These are phyloP conservation scores for Rhagonycha fulva DNA, from an alignment of 2,888 invertebrate species.

Conservation along the genomic window DNA sequence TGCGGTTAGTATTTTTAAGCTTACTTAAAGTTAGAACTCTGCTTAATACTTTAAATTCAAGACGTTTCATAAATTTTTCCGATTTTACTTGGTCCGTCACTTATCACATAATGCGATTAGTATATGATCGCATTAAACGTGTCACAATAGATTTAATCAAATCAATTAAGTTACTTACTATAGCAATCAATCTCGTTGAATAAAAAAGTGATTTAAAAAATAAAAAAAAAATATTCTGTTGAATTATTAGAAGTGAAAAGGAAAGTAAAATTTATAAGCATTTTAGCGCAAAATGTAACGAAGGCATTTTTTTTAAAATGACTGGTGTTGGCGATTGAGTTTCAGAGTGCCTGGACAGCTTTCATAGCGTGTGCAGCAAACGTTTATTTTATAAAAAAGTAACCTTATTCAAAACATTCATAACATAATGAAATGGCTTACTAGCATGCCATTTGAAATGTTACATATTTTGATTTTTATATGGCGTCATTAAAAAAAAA, in stretches of 20 bases:
- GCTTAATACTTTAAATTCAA: too few relatives aligned
- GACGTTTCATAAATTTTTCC: too few relatives aligned
- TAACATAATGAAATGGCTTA: slow-evolving; percentile 45
- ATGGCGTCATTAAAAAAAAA: background rate
- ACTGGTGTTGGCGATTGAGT: slow-evolving; percentile 9
- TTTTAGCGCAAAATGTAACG: background rate
- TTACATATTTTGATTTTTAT: slow-evolving; percentile 28
- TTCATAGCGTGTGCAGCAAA: slow-evolving; percentile 35
- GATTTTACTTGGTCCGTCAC: too few relatives aligned
- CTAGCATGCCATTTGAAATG: slow-evolving; percentile 41
- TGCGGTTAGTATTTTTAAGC: too few relatives aligned
- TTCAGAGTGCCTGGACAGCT: slow-evolving; percentile 8
- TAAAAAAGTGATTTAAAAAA: too few relatives aligned
- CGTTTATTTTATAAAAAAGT: slow-evolving; percentile 40
- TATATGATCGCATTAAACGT: too few relatives aligned
- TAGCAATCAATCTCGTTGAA: too few relatives aligned
- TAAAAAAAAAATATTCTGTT: background rate
- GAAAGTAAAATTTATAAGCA: background rate
- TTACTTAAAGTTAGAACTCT: too few relatives aligned
- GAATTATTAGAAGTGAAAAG: background rate
- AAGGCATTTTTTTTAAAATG: background rate
- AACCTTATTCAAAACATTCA: slow-evolving; percentile 44
- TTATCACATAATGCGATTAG: too few relatives aligned
- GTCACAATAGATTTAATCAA: too few relatives aligned
- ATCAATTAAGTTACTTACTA: too few relatives aligned